Conservation (phyloP, 1,140 invertebrate species). For the Helicoverpa zea region DNA sequence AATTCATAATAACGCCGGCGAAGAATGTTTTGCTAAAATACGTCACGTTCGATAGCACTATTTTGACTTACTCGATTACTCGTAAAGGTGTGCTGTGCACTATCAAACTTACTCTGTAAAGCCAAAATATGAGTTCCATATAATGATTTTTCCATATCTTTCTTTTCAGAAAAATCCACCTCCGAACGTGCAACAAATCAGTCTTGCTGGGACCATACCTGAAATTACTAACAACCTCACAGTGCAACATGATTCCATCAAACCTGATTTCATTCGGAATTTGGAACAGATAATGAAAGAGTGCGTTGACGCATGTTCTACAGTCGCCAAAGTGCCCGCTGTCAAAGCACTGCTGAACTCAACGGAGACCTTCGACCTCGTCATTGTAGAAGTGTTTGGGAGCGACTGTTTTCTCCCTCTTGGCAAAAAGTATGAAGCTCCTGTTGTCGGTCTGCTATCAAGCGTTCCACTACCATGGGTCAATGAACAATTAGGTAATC, state of each 20-base stretch:
- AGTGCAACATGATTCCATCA: constrained; percentile 71
- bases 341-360: constrained; percentile 77
- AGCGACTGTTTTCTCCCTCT: constrained; percentile 88
- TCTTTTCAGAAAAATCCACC: constrained; percentile 80
- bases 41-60: neutral
- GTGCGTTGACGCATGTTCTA: constrained; percentile 80
- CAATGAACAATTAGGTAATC: constrained; percentile 88
- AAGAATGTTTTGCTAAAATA: too few relatives aligned
- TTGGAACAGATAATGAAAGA: constrained; percentile 82
- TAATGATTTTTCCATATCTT: constrained; percentile 36
- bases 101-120: too few relatives aligned
- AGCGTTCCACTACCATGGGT: constrained; percentile 89
- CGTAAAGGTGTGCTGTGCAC: too few relatives aligned
- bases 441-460: constrained; percentile 88
- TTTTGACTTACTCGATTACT: neutral
- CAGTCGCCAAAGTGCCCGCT: constrained; percentile 74
- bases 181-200: constrained; percentile 81
- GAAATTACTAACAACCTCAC: constrained; percentile 85
- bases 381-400: constrained; percentile 90
- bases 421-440: constrained; percentile 87
- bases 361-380: constrained; percentile 88
- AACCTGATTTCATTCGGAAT: constrained; percentile 78
- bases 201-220: constrained; percentile 81
- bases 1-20: too few relatives aligned
- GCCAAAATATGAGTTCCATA: too few relatives aligned